These are phyloP conservation scores for Girardinus metallicus DNA, from an alignment of 2,797 vertebrate species.

Conservation along the genomic window DNA sequence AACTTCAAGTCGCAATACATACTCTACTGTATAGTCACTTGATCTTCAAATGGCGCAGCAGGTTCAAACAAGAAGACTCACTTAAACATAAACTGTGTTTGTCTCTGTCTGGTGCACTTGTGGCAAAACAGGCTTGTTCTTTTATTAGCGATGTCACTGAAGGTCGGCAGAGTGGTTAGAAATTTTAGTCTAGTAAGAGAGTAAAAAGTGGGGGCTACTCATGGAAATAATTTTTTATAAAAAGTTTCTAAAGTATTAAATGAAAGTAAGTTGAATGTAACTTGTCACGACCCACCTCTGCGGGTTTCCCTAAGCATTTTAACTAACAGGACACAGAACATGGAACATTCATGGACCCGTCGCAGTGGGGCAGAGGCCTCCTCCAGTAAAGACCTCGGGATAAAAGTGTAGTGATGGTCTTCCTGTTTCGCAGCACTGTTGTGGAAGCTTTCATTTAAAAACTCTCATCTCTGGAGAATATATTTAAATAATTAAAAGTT, in stretches of 20 bases:
- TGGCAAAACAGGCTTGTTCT: no score
- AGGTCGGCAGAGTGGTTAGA: background rate
- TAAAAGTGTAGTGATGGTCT: conserved; percentile 54
- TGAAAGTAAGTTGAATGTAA: background rate
- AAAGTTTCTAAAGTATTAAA: background rate
- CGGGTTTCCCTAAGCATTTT: conserved; percentile 78
- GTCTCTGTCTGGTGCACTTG: no score
- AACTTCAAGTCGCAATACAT: no score
- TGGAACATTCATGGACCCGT: conserved; percentile 77
- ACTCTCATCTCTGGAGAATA: conserved; percentile 46
- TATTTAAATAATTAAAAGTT: conserved; percentile 51
- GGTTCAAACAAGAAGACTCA: no score
- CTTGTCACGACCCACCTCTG: conserved; percentile 3
- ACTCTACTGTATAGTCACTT: no score
- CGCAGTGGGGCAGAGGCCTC: conserved; percentile 56
- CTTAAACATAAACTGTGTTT: no score
- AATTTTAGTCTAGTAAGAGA: background rate
- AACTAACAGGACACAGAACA: conserved; percentile 76
- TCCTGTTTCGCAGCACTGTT: conserved; percentile 32
- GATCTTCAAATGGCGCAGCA: no score
- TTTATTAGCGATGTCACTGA: background rate
- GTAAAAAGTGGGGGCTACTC: background rate
- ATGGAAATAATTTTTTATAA: background rate
- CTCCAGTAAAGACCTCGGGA: conserved; percentile 51
- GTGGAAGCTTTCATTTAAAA: conserved; percentile 34